Evolutionary conservation across 2,113 vertebrate species (phyloP).

Genomic region (Atlantisia rogersi): DNA sequence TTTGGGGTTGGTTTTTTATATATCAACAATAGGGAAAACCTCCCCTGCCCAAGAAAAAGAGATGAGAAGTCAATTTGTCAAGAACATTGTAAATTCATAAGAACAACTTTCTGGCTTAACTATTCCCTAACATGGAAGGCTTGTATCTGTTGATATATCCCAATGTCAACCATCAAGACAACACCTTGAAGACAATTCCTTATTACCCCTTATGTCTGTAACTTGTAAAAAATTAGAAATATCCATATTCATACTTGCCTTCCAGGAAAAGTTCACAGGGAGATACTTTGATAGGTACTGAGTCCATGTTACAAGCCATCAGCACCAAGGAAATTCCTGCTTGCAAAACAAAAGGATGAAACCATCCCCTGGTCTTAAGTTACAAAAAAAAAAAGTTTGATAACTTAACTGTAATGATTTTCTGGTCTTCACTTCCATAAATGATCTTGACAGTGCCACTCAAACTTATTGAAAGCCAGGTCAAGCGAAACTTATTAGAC

Average conservation of each 20-base stretch:
- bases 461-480: background rate
- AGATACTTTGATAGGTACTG: background rate
- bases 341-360: background rate
- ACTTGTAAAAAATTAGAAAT: background rate
- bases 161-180: background rate
- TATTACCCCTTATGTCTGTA: background rate
- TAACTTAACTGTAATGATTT: background rate
- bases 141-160: background rate
- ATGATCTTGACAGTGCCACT: background rate
- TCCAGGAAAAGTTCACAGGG: background rate
- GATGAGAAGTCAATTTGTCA: background rate
- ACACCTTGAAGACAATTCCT: background rate
- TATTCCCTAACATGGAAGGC: background rate
- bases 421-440: background rate
- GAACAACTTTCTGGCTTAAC: background rate
- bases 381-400: background rate
- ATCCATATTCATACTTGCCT: background rate
- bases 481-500: constrained; percentile 7
- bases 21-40: background rate
- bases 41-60: background rate
- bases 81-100: background rate
- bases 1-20: background rate
- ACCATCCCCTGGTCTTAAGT: background rate
- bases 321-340: background rate
- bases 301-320: background rate